These are phyloP conservation scores for Drosophila takahashii DNA, from an alignment of 1,140 invertebrate species.

Conservation along the genomic window DNA sequence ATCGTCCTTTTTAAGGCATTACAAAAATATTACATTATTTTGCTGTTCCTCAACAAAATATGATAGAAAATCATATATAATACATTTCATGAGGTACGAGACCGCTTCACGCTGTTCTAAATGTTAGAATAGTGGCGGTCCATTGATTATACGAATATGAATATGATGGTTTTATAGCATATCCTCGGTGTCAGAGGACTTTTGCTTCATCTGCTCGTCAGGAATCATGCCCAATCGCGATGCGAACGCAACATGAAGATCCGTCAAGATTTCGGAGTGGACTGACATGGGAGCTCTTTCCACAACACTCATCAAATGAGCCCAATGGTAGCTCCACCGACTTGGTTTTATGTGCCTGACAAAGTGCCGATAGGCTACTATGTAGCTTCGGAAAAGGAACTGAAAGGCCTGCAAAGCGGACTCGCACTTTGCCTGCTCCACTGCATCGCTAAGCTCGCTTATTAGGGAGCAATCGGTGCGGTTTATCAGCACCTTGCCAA, in stretches of 20 bases:
- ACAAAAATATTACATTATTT: too few relatives aligned
- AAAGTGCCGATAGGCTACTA: slow-evolving; percentile 9
- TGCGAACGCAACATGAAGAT: background rate
- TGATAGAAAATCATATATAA: background rate
- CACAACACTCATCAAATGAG: slow-evolving; percentile 3
- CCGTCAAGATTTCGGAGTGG: background rate
- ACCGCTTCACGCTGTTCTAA: background rate
- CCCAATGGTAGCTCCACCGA: background rate
- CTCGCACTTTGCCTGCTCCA: background rate
- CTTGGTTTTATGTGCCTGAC: too few relatives aligned
- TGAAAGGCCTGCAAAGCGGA: slow-evolving; percentile 8
- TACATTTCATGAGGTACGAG: background rate
- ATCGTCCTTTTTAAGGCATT: background rate
- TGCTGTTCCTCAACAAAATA: too few relatives aligned
- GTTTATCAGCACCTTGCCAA: slow-evolving; percentile 6
- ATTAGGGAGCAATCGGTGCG: background rate
- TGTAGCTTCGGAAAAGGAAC: slow-evolving; percentile 30
- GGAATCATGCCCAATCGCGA: background rate
- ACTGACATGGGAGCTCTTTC: background rate
- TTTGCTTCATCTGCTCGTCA: background rate
- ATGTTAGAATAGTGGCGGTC: background rate
- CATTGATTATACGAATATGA: background rate
- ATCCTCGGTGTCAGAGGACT: background rate
- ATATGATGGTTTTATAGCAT: background rate
- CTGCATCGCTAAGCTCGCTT: background rate